phyloP scores from a whole-genome alignment of 2,888 invertebrate genomes.

The Brenthis daphne region DNA sequence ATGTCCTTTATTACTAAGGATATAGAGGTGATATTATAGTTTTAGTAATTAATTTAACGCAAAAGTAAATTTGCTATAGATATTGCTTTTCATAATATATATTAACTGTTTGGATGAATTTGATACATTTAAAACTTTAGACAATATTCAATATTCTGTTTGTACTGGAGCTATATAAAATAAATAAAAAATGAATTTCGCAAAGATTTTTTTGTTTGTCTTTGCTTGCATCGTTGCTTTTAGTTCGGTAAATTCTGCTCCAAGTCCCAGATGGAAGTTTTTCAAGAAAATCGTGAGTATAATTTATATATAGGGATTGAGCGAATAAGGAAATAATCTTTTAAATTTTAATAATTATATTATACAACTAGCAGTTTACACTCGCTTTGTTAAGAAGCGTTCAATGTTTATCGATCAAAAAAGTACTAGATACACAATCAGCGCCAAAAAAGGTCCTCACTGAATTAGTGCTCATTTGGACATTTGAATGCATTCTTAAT shows the following conservation, averaged over 20 bases:
- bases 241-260: slow-evolving; percentile 41
- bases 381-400: too few relatives aligned
- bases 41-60: background rate
- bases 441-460: too few relatives aligned
- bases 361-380: too few relatives aligned
- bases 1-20: background rate
- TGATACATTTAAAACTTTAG: background rate
- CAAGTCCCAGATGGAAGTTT: slow-evolving; percentile 47
- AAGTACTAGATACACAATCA: too few relatives aligned
- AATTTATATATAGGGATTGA: background rate
- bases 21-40: background rate
- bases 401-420: too few relatives aligned
- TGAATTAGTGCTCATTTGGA: too few relatives aligned
- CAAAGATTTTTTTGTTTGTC: slow-evolving; percentile 44
- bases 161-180: too few relatives aligned
- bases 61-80: background rate
- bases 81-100: slow-evolving; percentile 11
- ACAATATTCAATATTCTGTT: background rate
- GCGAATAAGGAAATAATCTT: too few relatives aligned
- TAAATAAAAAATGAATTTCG: slow-evolving; percentile 51
- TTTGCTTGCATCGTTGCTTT: slow-evolving; percentile 44
- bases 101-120: background rate
- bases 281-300: slow-evolving; percentile 50
- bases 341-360: too few relatives aligned
- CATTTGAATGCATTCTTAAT: too few relatives aligned